Evolutionary conservation across 2,113 vertebrate genomes (phyloP).

Genomic region (Dromas ardeola): DNA sequence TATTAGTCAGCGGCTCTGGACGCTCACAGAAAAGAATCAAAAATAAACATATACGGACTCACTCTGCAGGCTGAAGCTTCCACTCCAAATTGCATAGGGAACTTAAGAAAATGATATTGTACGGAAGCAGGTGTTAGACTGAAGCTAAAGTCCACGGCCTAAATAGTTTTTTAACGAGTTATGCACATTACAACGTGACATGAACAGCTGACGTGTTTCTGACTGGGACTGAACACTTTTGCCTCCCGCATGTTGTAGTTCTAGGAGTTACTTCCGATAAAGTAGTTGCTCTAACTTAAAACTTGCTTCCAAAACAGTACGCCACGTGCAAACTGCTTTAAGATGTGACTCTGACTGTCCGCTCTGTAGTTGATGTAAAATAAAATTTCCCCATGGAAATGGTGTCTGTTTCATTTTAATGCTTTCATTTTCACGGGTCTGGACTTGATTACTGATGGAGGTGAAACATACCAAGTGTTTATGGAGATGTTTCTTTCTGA

Average conservation of each 20-base stretch:
- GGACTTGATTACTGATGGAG: not conserved
- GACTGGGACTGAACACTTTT: not conserved
- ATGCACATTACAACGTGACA: not conserved
- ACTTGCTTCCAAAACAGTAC: not conserved
- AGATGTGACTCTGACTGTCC: not conserved
- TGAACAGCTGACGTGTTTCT: not conserved
- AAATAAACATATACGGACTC: not conserved
- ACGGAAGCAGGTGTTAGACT: not conserved
- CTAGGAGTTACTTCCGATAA: not conserved
- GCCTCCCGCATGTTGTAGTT: not conserved
- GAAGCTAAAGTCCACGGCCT: not conserved
- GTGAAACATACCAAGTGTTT: not conserved
- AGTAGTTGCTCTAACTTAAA: not conserved
- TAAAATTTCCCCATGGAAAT: not conserved
- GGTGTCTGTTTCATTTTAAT: not conserved
- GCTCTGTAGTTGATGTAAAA: not conserved
- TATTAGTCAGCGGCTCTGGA: not conserved
- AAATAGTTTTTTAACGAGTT: not conserved
- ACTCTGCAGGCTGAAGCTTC: not conserved
- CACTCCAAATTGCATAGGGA: not conserved
- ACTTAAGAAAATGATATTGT: not conserved
- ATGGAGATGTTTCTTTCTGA: not conserved
- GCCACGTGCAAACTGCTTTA: not conserved
- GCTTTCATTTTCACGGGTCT: not conserved
- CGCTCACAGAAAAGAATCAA: not conserved